Percentiles rank a stretch among this genome's conserved stretches.
Evolutionary conservation across 2,888 invertebrate genomes (phyloP).

Genomic region (Endomychus coccineus): DNA sequence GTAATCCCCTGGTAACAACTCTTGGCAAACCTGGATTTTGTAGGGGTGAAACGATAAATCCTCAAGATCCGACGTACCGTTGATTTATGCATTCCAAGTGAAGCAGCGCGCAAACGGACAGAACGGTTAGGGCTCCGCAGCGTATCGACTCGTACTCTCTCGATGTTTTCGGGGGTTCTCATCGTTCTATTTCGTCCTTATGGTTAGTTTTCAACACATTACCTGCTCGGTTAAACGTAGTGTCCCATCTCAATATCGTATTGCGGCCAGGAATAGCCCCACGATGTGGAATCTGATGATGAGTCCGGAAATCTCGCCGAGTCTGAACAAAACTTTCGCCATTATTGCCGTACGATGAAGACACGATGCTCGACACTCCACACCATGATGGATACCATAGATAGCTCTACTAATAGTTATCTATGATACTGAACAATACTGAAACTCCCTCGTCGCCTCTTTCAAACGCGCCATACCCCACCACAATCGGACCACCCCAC

Average conservation of each 20-base stretch:
- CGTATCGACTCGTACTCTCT: constrained; percentile 8
- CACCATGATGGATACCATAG: too few relatives aligned
- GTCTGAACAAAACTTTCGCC: constrained; percentile 11
- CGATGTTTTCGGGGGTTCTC: constrained; percentile 12
- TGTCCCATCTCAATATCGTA: constrained; percentile 15
- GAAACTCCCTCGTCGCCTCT: too few relatives aligned
- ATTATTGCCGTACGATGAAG: too few relatives aligned
- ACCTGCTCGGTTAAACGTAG: constrained; percentile 7
- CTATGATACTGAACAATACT: too few relatives aligned
- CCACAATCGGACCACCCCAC: too few relatives aligned
- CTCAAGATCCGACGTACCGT: neutral
- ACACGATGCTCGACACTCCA: too few relatives aligned
- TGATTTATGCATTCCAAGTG: neutral
- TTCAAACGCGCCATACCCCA: too few relatives aligned
- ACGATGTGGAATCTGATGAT: constrained; percentile 14
- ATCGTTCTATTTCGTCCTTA: constrained; percentile 7
- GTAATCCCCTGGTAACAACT: neutral
- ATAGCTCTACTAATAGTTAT: too few relatives aligned
- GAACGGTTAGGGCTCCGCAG: constrained; percentile 9
- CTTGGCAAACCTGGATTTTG: neutral
- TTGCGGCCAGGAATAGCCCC: constrained; percentile 11
- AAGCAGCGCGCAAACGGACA: neutral
- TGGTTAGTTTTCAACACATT: constrained; percentile 10
- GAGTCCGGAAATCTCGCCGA: constrained; percentile 11
- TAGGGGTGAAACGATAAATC: neutral